A percentile compares a stretch with the other conserved stretches of the same genome.
Evolutionary conservation across 2,797 vertebrate species (phyloP).

Genomic region (Lerista edwardsae): DNA sequence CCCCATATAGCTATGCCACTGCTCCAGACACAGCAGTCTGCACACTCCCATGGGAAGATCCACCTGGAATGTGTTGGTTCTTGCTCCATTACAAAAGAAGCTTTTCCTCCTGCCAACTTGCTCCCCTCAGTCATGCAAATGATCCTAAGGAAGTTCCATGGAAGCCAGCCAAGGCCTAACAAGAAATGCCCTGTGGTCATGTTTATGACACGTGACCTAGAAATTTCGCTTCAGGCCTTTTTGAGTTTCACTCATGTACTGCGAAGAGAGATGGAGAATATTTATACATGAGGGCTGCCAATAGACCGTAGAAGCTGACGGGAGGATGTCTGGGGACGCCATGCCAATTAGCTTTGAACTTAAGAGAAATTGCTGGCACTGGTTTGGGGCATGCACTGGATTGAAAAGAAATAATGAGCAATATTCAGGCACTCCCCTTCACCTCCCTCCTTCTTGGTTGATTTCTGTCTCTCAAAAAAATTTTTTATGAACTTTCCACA

Average conservation of each 20-base stretch:
- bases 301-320: neutral
- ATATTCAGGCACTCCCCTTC: neutral
- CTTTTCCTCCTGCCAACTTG: accelerated
- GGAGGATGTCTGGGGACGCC: neutral
- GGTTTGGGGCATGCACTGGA: neutral
- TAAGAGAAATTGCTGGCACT: slow-evolving; percentile 27
- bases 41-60: too few species aligned
- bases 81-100: neutral
- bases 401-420: slow-evolving; percentile 32
- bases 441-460: neutral
- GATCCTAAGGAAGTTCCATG: neutral
- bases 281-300: slow-evolving; percentile 6
- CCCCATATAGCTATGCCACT: too few species aligned
- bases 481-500: neutral
- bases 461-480: neutral
- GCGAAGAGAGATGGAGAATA: neutral
- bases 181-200: neutral
- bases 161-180: slow-evolving; percentile 8
- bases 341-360: slow-evolving; percentile 42
- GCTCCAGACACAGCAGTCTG: too few species aligned
- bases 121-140: neutral
- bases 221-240: slow-evolving; percentile 3
- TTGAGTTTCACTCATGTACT: neutral
- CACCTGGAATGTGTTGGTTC: too few species aligned
- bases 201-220: neutral